Evolutionary conservation across 2,888 invertebrate genomes (phyloP).

Genomic region (Nomada ruficornis): DNA sequence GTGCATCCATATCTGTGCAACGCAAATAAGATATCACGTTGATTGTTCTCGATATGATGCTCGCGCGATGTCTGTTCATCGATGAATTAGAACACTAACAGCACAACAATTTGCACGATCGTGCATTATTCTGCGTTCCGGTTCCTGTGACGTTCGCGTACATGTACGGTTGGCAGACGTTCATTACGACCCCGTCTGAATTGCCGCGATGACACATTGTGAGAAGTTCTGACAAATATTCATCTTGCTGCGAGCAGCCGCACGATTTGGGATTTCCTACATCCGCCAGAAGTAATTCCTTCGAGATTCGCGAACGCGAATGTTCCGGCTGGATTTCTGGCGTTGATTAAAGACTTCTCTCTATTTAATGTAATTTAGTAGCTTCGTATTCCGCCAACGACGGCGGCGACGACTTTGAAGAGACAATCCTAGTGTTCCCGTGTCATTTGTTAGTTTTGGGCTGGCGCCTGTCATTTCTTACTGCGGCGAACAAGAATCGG

Average conservation of each 20-base stretch:
- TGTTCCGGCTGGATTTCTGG: constrained; percentile 32
- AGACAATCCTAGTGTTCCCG: neutral
- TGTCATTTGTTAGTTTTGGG: constrained; percentile 29
- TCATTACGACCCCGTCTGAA: constrained; percentile 69
- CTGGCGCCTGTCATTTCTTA: constrained; percentile 23
- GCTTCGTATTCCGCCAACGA: constrained; percentile 26
- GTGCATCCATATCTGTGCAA: neutral
- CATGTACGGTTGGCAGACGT: constrained; percentile 41
- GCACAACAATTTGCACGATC: constrained; percentile 50
- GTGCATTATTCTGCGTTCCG: constrained; percentile 48
- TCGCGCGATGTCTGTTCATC: neutral
- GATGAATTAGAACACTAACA: constrained; percentile 37
- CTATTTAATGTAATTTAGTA: constrained; percentile 54
- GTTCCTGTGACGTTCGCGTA: constrained; percentile 31
- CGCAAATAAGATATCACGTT: constrained; percentile 20
- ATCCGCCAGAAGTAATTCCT: constrained; percentile 39
- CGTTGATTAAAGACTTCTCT: constrained; percentile 58
- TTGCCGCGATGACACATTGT: constrained; percentile 69
- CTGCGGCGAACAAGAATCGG: neutral
- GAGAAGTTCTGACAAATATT: constrained; percentile 74
- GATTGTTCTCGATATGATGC: neutral
- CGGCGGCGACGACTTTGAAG: constrained; percentile 24
- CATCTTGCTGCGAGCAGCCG: constrained; percentile 44
- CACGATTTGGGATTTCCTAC: constrained; percentile 45
- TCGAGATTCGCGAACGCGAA: constrained; percentile 41